Evolutionary conservation across 2,113 vertebrate genomes (phyloP), one percentile per base, ranked within the genome.

Genomic region (Neoarius graeffei): DNA sequence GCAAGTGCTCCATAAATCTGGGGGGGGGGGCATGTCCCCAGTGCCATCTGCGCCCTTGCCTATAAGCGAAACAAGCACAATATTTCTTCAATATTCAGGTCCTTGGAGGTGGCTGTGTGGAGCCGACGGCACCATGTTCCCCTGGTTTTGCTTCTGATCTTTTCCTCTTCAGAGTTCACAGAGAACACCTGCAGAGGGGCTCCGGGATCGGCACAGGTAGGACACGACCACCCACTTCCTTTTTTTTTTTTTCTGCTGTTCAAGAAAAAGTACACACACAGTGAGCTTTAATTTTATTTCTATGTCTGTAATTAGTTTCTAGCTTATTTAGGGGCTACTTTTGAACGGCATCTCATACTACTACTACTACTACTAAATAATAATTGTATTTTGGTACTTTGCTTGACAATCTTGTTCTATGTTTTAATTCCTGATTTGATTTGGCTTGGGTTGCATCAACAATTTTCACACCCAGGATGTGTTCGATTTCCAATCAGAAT

Each of bases 161-260:
- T 25, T 85, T 93, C 23, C 54, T 91, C 30, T 92, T 95, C 85
- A 92, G 15, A 90, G 92, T 94, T 54, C 59, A 17, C 85, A 89
- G 80, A 54, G 83, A 60, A n/a, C 83, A 88, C 1, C 91, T 94
- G 73, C 66, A 7, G 3, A 73, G 0, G 0, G 83, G 85, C 10
- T 83, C 23, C 0, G 88, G 79, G 42, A 84, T 96, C n/a, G 95
- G 95, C 30, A 94, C 73, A 94, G 95, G 95, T 95, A 57, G 56
- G 56, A 9, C 54, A 7, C 11, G 7, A 54, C 42, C 3, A 42
- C 3, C 3, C 42, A 42, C 42, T 42, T 42, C 42, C 42, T 42
- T 0, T 42, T 4, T 42, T 3, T 42, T 42, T 42, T 42, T 42
- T 4, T 42, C 35, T 35, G 35, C 35, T 35, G 35, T 35, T 42